Evolutionary conservation across 2,888 invertebrate genomes (phyloP).

Genomic region (Portevinia maculata): DNA sequence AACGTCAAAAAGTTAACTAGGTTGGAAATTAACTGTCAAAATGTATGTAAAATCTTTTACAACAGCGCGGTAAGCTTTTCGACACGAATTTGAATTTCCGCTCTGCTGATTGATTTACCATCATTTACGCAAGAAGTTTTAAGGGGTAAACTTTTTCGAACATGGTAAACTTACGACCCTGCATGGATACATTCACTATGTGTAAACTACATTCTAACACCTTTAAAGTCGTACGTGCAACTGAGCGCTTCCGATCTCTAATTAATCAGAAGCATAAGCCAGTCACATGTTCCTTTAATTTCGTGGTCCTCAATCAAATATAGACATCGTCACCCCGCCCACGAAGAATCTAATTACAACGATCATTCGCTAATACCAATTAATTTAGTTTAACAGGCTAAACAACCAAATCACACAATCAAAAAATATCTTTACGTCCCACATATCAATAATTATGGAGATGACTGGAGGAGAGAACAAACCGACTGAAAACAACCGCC

Average conservation of each 20-base stretch:
- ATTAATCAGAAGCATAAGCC: conserved; percentile 23
- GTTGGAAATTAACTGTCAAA: too few relatives aligned
- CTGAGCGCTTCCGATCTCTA: neutral
- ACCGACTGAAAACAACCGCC: conserved; percentile 35
- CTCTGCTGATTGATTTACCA: too few relatives aligned
- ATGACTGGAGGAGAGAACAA: conserved; percentile 29
- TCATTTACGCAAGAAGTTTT: too few relatives aligned
- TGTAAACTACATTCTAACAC: neutral
- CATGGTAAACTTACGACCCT: too few relatives aligned
- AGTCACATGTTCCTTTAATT: conserved; percentile 50
- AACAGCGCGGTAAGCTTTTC: too few relatives aligned
- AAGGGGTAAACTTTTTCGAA: too few relatives aligned
- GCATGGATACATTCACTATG: too few relatives aligned
- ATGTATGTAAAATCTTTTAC: too few relatives aligned
- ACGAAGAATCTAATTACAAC: conserved; percentile 61
- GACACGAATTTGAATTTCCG: too few relatives aligned
- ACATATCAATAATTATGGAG: conserved; percentile 66
- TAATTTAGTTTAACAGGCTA: conserved; percentile 64
- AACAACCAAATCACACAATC: conserved; percentile 9
- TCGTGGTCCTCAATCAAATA: conserved; percentile 55
- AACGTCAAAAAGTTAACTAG: too few relatives aligned
- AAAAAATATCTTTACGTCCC: conserved; percentile 41
- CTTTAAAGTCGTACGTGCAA: neutral
- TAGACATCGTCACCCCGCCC: conserved; percentile 59
- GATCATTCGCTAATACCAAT: conserved; percentile 69